Percentiles rank a stretch among this genome's conserved stretches.
These are phyloP conservation scores for Enchytraeus crypticus DNA, from an alignment of 2,888 invertebrate species.

Conservation along the genomic window DNA sequence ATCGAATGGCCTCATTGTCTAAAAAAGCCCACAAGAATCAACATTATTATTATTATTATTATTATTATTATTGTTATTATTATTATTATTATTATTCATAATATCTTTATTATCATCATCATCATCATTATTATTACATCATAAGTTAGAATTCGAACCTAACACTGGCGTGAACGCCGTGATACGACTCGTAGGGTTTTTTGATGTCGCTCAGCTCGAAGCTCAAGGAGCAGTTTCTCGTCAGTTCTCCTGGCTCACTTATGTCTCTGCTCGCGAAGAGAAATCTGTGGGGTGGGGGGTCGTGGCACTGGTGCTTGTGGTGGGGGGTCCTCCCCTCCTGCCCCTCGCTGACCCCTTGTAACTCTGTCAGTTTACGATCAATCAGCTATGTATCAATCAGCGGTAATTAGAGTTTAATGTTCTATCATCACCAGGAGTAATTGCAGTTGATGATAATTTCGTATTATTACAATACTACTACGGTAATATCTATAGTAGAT, in stretches of 20 bases:
- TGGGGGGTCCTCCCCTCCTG: background rate
- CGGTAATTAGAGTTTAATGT: background rate
- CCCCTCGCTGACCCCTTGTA: too few relatives aligned
- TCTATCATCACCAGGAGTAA: background rate
- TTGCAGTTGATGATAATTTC: too few relatives aligned
- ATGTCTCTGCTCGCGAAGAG: background rate
- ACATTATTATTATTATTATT: too few relatives aligned
- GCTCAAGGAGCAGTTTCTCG: slow-evolving; percentile 1
- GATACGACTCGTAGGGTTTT: slow-evolving; percentile 7
- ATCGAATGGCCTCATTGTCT: too few relatives aligned
- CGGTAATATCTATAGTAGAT: too few relatives aligned
- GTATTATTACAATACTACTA: too few relatives aligned
- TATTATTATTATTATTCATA: background rate
- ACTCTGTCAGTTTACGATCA: too few relatives aligned
- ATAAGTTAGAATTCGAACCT: too few relatives aligned
- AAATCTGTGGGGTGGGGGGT: slow-evolving; percentile 1
- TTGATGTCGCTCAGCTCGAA: slow-evolving; percentile 3
- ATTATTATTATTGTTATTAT: background rate
- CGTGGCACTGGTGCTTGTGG: background rate
- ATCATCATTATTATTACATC: too few relatives aligned
- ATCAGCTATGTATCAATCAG: too few relatives aligned
- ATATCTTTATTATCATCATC: background rate
- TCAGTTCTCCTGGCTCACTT: slow-evolving; percentile 3
- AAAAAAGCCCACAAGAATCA: too few relatives aligned
- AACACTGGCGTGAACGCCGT: background rate